Conservation (phyloP, 2,888 invertebrate species). For the Furcula furcula region DNA sequence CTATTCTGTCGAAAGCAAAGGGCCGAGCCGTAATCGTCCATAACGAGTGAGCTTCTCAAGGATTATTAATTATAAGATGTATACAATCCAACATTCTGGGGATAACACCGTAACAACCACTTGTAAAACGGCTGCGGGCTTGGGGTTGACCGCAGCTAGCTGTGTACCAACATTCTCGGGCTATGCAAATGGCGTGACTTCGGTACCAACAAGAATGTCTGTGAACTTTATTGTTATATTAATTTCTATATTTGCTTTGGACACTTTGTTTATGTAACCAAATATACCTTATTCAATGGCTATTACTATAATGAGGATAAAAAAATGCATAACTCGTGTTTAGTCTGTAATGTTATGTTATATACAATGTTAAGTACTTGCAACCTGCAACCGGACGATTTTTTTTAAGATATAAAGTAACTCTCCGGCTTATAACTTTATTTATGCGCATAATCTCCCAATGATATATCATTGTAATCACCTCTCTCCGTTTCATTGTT, state of each 20-base stretch:
- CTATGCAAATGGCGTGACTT: conserved; percentile 51
- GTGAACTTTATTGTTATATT: conserved; percentile 23
- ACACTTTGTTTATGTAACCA: no score
- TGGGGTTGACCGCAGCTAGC: conserved; percentile 50
- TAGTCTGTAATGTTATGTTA: no score
- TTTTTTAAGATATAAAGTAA: no score
- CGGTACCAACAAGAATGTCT: conserved; percentile 18
- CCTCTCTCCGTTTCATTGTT: no score
- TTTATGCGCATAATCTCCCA: no score
- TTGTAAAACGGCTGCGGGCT: conserved; percentile 54
- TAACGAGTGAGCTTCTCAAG: conserved; percentile 11
- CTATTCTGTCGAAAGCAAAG: not conserved
- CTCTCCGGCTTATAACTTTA: no score
- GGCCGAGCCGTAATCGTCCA: conserved; percentile 20
- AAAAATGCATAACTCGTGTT: no score
- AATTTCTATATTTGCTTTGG: conserved; percentile 7
- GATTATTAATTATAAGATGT: conserved; percentile 28
- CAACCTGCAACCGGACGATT: no score
- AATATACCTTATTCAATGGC: no score
- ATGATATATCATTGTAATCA: no score
- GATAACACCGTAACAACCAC: conserved; percentile 45
- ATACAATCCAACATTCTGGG: conserved; percentile 38
- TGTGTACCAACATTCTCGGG: conserved; percentile 47
- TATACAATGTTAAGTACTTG: no score
- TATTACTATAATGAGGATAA: no score